Percentiles rank a stretch among this genome's conserved stretches.
Evolutionary conservation across 2,888 invertebrate species (phyloP).

Genomic region (Lydus trimaculatus): DNA sequence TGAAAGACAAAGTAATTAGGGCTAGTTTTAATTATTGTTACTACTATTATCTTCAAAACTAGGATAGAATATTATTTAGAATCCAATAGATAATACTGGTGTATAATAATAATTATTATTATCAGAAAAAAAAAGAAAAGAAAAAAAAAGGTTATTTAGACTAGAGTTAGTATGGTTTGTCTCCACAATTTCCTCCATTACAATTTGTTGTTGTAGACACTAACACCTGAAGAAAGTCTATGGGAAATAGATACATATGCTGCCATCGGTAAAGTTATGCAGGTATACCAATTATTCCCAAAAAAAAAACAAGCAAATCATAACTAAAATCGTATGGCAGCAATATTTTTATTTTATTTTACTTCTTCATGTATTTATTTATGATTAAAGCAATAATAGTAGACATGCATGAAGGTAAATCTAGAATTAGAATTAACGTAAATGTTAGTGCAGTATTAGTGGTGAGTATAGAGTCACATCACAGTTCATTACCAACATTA

Average conservation of each 20-base stretch:
- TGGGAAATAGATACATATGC: constrained; percentile 47
- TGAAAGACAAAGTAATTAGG: neutral
- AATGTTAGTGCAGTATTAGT: neutral
- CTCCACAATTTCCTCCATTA: neutral
- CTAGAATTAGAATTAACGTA: too few relatives aligned
- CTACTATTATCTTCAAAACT: neutral
- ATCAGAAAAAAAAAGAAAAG: neutral
- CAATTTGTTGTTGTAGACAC: constrained; percentile 44
- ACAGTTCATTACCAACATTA: neutral
- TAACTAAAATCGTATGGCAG: constrained; percentile 2
- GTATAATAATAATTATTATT: neutral
- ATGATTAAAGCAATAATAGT: too few relatives aligned
- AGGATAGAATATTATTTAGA: neutral
- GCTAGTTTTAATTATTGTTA: neutral
- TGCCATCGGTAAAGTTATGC: constrained; percentile 51
- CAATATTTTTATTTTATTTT: neutral
- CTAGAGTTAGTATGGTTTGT: neutral
- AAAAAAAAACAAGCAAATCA: constrained; percentile 41
- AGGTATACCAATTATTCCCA: constrained; percentile 52
- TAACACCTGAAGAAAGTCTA: constrained; percentile 19
- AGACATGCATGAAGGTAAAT: too few relatives aligned
- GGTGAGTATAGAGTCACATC: constrained; percentile 8
- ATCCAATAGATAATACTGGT: neutral
- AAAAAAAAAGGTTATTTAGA: neutral
- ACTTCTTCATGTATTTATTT: neutral